Percentiles rank a stretch among this genome's conserved stretches.
Conservation (phyloP, 1,140 invertebrate genomes). For the Brachionus rotundiformis region DNA sequence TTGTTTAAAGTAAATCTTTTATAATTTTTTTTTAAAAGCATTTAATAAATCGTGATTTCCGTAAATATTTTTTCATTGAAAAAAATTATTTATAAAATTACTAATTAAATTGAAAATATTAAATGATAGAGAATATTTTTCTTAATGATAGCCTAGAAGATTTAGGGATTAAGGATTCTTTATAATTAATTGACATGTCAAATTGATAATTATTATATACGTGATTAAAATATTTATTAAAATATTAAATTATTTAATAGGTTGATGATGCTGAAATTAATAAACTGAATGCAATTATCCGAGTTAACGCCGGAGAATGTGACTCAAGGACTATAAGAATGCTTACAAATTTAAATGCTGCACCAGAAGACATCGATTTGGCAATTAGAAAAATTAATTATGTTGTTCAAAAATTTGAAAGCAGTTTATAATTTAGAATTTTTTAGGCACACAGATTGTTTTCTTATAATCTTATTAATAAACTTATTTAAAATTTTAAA, state of each 20-base stretch:
- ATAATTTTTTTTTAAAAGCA: too few relatives aligned
- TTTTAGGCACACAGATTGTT: neutral
- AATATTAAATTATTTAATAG: conserved; percentile 55
- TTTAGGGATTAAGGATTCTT: too few relatives aligned
- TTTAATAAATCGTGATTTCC: too few relatives aligned
- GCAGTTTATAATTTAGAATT: neutral
- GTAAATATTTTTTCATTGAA: too few relatives aligned
- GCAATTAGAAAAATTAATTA: conserved; percentile 62
- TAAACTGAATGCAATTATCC: conserved; percentile 64
- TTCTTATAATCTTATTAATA: neutral
- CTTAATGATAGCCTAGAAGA: too few relatives aligned
- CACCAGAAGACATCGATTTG: conserved; percentile 67
- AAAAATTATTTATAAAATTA: too few relatives aligned
- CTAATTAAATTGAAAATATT: too few relatives aligned
- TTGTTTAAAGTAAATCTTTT: too few relatives aligned
- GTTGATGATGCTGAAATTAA: conserved; percentile 67
- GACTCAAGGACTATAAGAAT: conserved; percentile 68
- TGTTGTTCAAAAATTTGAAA: conserved; percentile 57
- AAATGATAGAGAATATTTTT: too few relatives aligned
- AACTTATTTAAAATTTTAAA: neutral
- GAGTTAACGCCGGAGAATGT: conserved; percentile 68
- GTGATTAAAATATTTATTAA: neutral
- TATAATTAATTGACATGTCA: neutral
- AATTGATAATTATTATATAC: neutral
- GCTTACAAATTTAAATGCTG: conserved; percentile 72